phyloP scores from a whole-genome alignment of 1,140 invertebrate species.

The Orussus abietinus region DNA sequence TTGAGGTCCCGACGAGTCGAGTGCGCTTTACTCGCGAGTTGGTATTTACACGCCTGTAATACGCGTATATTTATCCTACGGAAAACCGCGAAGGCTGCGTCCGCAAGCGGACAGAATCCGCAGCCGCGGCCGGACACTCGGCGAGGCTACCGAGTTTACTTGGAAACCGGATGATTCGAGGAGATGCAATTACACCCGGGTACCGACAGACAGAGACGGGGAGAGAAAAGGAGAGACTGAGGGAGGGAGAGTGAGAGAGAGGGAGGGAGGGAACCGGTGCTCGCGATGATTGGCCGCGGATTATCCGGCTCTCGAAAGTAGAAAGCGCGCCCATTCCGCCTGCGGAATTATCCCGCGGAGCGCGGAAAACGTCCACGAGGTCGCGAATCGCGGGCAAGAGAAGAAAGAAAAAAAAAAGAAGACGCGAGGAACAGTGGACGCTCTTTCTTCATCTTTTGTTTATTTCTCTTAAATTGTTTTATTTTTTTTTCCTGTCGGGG shows the following conservation, averaged over 20 bases:
- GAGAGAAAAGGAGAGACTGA: conserved; percentile 14
- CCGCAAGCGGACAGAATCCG: conserved; percentile 32
- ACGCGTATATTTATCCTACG: no score
- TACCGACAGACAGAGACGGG: conserved; percentile 5
- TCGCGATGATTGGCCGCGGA: neutral
- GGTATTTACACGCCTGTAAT: no score
- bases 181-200: neutral
- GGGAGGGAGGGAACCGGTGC: conserved; percentile 7
- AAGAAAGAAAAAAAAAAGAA: conserved; percentile 18
- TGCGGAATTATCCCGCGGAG: no score
- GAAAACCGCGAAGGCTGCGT: conserved; percentile 32
- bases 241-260: conserved; percentile 19
- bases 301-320: no score
- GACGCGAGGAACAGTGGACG: conserved; percentile 3
- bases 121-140: conserved; percentile 31
- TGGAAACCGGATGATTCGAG: neutral
- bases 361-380: neutral
- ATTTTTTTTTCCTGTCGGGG: no score
- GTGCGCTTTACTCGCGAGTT: no score
- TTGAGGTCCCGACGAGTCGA: no score
- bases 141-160: no score
- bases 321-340: no score
- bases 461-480: no score
- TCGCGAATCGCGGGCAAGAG: neutral
- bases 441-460: no score